Evolutionary conservation across 1,140 invertebrate genomes (phyloP).

Genomic region (Nasonia vitripennis): DNA sequence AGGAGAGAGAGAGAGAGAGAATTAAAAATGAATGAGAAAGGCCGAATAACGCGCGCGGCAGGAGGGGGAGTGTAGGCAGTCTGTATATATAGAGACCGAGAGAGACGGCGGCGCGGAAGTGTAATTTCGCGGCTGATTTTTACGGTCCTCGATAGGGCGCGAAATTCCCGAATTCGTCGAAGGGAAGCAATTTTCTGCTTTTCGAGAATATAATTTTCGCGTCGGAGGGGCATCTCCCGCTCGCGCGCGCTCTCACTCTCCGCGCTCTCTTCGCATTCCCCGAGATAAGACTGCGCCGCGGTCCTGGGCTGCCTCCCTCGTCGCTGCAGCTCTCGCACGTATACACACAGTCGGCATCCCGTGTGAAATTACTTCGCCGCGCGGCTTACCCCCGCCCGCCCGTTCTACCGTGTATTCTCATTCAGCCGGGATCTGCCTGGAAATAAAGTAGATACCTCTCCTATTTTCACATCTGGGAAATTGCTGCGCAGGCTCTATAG

Average conservation of each 20-base stretch:
- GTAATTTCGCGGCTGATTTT: slow-evolving; percentile 59
- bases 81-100: background rate
- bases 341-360: slow-evolving; percentile 59
- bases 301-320: slow-evolving; percentile 49
- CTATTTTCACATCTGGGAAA: slow-evolving; percentile 74
- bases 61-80: background rate
- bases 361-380: slow-evolving; percentile 75
- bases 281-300: slow-evolving; percentile 43
- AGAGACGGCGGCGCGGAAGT: slow-evolving; percentile 50
- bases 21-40: slow-evolving; percentile 29
- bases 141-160: slow-evolving; percentile 40
- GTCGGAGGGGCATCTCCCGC: slow-evolving; percentile 55
- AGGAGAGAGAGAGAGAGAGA: background rate
- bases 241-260: too few relatives aligned
- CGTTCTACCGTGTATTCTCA: slow-evolving; percentile 71
- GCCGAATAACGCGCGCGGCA: background rate
- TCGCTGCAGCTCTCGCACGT: background rate
- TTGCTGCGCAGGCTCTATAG: slow-evolving; percentile 59
- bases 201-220: slow-evolving; percentile 74
- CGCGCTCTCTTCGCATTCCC: slow-evolving; percentile 9
- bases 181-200: slow-evolving; percentile 71
- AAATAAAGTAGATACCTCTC: slow-evolving; percentile 74
- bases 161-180: slow-evolving; percentile 53
- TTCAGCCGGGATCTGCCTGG: slow-evolving; percentile 69
- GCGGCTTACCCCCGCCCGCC: slow-evolving; percentile 71